Evolutionary conservation across 2,888 invertebrate genomes (phyloP).

Genomic region (Platycheirus rosarum): DNA sequence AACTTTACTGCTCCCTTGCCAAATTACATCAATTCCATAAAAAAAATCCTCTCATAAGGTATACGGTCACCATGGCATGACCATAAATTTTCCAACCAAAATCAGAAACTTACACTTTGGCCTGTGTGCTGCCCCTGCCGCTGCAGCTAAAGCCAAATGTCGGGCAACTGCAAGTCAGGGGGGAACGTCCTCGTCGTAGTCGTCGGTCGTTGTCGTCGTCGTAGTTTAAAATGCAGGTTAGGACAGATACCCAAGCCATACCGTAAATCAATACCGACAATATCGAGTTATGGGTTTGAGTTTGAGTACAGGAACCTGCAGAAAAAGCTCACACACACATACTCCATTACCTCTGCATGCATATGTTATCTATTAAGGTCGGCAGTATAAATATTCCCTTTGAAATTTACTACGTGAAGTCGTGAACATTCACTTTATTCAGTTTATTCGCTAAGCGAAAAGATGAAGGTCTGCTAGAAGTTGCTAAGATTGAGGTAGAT

Average conservation of each 20-base stretch:
- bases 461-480: conserved; percentile 55
- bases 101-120: conserved; percentile 69
- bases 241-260: conserved; percentile 56
- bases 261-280: conserved; percentile 70
- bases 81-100: conserved; percentile 61
- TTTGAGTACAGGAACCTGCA: conserved; percentile 24
- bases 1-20: conserved; percentile 44
- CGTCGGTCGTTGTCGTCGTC: conserved; percentile 12
- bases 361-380: conserved; percentile 7
- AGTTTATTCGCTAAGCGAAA: conserved; percentile 49
- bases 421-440: conserved; percentile 67
- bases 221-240: conserved; percentile 30
- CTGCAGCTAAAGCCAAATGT: conserved; percentile 49
- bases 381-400: conserved; percentile 44
- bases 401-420: conserved; percentile 46
- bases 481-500: not conserved
- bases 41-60: conserved; percentile 35
- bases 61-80: conserved; percentile 45
- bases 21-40: conserved; percentile 45
- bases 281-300: conserved; percentile 66
- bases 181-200: not conserved
- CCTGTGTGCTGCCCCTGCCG: conserved; percentile 35
- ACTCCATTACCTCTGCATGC: not conserved
- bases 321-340: conserved; percentile 1
- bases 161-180: conserved; percentile 25